These are phyloP conservation scores for Sarcophaga caerulescens DNA, from an alignment of 2,888 invertebrate genomes.

Conservation along the genomic window DNA sequence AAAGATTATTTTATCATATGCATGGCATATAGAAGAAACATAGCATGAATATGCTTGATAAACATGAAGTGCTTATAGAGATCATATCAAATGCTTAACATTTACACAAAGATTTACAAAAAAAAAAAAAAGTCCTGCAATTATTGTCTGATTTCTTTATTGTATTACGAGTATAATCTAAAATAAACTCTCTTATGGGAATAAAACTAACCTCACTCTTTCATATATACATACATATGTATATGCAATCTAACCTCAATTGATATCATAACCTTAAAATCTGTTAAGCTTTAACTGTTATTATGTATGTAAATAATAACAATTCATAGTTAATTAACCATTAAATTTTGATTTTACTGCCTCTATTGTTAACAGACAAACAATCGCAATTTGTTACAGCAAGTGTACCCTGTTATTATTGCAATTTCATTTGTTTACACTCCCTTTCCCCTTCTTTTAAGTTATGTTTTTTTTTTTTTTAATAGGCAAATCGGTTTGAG, in stretches of 20 bases:
- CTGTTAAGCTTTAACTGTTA: background rate
- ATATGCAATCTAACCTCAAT: constrained; percentile 36
- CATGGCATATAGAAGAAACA: background rate
- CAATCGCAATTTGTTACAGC: constrained; percentile 73
- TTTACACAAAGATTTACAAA: constrained; percentile 33
- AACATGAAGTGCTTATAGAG: constrained; percentile 15
- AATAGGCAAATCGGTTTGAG: background rate
- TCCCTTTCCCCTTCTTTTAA: background rate
- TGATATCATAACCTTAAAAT: constrained; percentile 17
- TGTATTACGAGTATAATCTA: background rate
- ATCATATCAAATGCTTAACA: constrained; percentile 56
- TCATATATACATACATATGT: too few species aligned
- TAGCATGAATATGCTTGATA: constrained; percentile 8
- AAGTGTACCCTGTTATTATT: constrained; percentile 70
- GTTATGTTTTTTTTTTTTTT: background rate
- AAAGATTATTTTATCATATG: constrained; percentile 21
- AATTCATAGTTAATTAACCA: constrained; percentile 79
- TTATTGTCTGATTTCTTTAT: constrained; percentile 25
- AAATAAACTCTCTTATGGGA: constrained; percentile 33
- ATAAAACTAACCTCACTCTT: constrained; percentile 35
- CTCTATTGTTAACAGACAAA: constrained; percentile 10
- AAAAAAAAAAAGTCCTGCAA: constrained; percentile 31
- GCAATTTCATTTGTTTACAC: constrained; percentile 33
- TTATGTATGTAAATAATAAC: constrained; percentile 66
- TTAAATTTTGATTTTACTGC: constrained; percentile 73